phyloP scores from a whole-genome alignment of 64 coral and sea anemone species.

The Acropora yongei region DNA sequence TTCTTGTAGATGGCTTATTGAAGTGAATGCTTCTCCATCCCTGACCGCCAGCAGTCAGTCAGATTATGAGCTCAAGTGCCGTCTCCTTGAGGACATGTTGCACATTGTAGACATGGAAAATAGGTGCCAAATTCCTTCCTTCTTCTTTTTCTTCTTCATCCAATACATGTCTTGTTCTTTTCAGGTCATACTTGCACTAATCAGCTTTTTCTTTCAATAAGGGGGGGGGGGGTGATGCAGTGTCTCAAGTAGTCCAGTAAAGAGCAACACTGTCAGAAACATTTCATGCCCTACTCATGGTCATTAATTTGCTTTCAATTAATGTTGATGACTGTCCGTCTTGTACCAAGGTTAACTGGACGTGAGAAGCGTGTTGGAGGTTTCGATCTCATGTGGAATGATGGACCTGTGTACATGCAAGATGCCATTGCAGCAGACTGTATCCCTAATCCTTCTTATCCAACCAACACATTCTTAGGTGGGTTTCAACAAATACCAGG shows the following conservation, averaged over 20 bases:
- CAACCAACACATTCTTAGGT: slow-evolving; percentile 97
- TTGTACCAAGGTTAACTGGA: slow-evolving; percentile 66
- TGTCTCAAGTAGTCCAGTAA: too few species aligned
- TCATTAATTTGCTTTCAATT: too few species aligned
- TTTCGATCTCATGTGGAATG: slow-evolving; percentile 98
- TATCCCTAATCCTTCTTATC: slow-evolving; percentile 82
- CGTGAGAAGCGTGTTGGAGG: slow-evolving; percentile 94
- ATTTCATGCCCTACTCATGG: too few species aligned
- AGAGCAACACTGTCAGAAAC: too few species aligned
- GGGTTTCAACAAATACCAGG: neutral
- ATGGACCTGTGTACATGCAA: slow-evolving; percentile 89
- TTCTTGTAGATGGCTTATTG: slow-evolving; percentile 89
- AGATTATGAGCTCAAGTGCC: slow-evolving; percentile 97
- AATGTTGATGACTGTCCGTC: neutral
- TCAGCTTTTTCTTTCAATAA: too few species aligned
- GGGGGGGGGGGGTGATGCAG: too few species aligned
- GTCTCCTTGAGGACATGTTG: slow-evolving; percentile 89
- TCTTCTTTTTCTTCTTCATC: neutral
- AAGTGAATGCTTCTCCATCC: slow-evolving; percentile 96
- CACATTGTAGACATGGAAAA: slow-evolving; percentile 99
- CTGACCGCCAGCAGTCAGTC: slow-evolving; percentile 97
- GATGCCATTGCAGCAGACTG: slow-evolving; percentile 87
- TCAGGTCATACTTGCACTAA: too few species aligned
- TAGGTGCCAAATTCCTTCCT: slow-evolving; percentile 47
- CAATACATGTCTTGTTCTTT: too few species aligned